A percentile compares a stretch with the other conserved stretches of the same genome.
Evolutionary conservation across 2,113 vertebrate species (phyloP).

Genomic region (Ascaphus truei): DNA sequence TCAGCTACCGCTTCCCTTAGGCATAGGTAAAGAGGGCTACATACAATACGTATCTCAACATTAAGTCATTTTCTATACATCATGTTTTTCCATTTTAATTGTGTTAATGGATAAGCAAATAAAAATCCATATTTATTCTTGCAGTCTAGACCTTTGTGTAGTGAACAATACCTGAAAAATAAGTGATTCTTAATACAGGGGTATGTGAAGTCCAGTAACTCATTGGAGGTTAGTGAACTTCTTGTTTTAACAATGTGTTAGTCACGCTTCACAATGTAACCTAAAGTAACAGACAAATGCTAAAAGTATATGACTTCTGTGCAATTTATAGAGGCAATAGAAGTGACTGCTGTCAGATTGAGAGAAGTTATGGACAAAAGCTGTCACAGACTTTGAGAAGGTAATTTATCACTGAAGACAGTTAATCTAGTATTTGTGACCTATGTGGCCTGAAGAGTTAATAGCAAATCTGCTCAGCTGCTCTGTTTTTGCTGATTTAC

Average conservation of each 20-base stretch:
- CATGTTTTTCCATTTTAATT: no score
- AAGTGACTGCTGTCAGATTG: slow-evolving; percentile 49
- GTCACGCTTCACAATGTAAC: not conserved
- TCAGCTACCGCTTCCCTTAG: no score
- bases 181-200: no score
- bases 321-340: slow-evolving; percentile 35
- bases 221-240: slow-evolving; percentile 6
- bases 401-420: slow-evolving; percentile 66
- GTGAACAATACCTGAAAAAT: no score
- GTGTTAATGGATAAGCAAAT: no score
- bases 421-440: slow-evolving; percentile 58
- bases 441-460: slow-evolving; percentile 53
- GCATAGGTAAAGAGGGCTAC: no score
- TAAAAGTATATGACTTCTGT: slow-evolving; percentile 12
- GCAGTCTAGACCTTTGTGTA: no score
- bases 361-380: slow-evolving; percentile 48
- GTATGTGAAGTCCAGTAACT: not conserved
- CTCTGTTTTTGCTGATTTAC: slow-evolving; percentile 27
- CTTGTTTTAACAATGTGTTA: slow-evolving; percentile 28
- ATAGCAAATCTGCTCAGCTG: slow-evolving; percentile 42
- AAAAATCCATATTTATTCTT: no score
- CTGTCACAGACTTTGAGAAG: slow-evolving; percentile 55
- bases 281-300: slow-evolving; percentile 8
- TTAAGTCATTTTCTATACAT: no score
- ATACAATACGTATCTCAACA: no score